Evolutionary conservation across 2,797 vertebrate genomes (phyloP).

Genomic region (Perdix hodgsoniae): DNA sequence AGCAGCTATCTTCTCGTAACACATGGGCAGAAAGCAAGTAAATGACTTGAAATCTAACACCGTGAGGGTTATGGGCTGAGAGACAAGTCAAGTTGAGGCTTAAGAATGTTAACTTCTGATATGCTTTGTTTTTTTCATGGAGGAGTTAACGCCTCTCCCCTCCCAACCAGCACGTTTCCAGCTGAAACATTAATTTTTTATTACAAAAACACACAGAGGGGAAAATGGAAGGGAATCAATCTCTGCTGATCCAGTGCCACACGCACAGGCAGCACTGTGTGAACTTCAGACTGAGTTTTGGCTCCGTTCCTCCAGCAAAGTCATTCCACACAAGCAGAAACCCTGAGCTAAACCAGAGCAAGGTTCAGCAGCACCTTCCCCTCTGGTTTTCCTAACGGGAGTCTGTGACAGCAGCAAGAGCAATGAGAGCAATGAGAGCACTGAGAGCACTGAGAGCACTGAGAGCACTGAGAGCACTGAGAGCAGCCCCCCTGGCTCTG

Average conservation of each 20-base stretch:
- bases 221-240: not conserved
- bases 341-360: not conserved
- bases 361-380: not conserved
- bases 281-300: not conserved
- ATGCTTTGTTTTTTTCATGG: not conserved
- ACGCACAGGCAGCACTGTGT: not conserved
- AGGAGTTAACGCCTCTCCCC: not conserved
- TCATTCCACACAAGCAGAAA: not conserved
- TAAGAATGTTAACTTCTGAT: not conserved
- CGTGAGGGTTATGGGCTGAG: not conserved
- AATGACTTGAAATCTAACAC: not conserved
- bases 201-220: not conserved
- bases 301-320: not conserved
- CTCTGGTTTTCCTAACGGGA: rapidly evolving
- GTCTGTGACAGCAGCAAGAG: not conserved
- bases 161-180: not conserved
- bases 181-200: not conserved
- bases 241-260: not conserved
- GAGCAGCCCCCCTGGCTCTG: not conserved
- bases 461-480: not conserved
- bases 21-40: not conserved
- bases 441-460: not conserved
- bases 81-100: not conserved
- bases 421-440: not conserved
- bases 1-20: not conserved